Evolutionary conservation across 2,113 vertebrate genomes (phyloP), one percentile per base, ranked within the genome.

Genomic region (Antigone vipio): DNA sequence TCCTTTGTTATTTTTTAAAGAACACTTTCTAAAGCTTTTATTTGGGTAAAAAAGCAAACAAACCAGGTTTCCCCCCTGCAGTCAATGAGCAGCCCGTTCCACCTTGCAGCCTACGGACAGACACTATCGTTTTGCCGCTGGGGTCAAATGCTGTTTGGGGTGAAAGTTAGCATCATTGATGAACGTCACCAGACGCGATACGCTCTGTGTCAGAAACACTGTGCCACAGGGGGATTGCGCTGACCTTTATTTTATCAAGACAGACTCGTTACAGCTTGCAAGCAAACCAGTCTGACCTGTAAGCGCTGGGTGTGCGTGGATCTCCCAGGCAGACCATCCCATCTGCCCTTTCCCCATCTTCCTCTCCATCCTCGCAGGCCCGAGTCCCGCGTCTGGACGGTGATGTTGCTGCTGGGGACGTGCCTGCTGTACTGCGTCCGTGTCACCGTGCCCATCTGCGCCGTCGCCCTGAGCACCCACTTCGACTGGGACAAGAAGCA

Each of bases 401-500:
- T 92, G 92, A 97, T 99, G 78, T 96, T 99, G 88, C 98, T 99
- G 83, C 95, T 99, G 68, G 99, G 99, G 88, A 99, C 99, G 0
- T 99, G 99, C 93, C 98, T 99, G 84, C 98, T 99, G 11, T 99
- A 99, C 98, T 99, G 99, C 0, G 97, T 98, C 91, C 98, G 99
- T 0, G 99, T 99, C 93, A 98, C 98, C 3, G 98, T 99, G 98
- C 99, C 99, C 42, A 98, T 99, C 97, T 99, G 99, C 23, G 97
- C 98, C 0, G 98, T 98, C 27, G 98, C 98, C 93, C 98, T 99
- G 98, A 99, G 99, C 47, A 98, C 98, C 56, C 93, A 97, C 98
- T 99, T 99, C 50, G 66, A 87, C 79, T 99, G 99, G 99, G 98
- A 98, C 98, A 99, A 99, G 98, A 99, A 98, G 73, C 99, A 99